A percentile compares a stretch with the other conserved stretches of the same genome.
phyloP scores from a whole-genome alignment of 2,888 invertebrate genomes.

The Hydrotaea diabolus region DNA sequence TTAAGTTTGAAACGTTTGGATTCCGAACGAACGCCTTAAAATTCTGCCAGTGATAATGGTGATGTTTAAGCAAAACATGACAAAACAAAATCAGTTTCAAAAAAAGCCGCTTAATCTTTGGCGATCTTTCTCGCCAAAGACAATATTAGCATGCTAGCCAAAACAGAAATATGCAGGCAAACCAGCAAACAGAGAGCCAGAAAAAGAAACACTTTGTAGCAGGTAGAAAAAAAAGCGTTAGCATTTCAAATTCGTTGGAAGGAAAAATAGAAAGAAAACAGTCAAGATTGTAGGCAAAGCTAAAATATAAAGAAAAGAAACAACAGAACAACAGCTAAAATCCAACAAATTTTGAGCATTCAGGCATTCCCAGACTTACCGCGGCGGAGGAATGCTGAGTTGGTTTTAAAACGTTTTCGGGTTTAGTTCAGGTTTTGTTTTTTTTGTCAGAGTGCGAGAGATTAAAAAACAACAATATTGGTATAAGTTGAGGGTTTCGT shows the following conservation, averaged over 20 bases:
- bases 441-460: conserved; percentile 40
- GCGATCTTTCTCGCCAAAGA: neutral
- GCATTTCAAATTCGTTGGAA: conserved; percentile 5
- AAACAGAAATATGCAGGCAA: conserved; percentile 6
- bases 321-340: conserved; percentile 66
- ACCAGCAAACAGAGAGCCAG: neutral
- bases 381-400: conserved; percentile 86
- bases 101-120: neutral
- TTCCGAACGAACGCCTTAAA: conserved; percentile 8
- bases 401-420: conserved; percentile 73
- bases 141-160: neutral
- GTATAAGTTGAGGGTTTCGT: conserved; percentile 45
- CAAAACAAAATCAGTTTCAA: neutral
- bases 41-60: neutral
- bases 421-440: conserved; percentile 51
- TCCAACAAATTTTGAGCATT: conserved; percentile 73
- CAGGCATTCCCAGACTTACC: conserved; percentile 84
- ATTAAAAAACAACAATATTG: conserved; percentile 70
- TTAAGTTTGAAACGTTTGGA: neutral
- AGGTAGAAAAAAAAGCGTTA: conserved; percentile 54
- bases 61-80: neutral
- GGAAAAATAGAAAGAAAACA: conserved; percentile 40
- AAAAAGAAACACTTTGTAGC: conserved; percentile 2
- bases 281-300: conserved; percentile 61
- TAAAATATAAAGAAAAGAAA: conserved; percentile 40